Percentiles rank a stretch among this genome's conserved stretches.
phyloP scores from a whole-genome alignment of 2,797 vertebrate genomes.

The Anguilla marmorata region DNA sequence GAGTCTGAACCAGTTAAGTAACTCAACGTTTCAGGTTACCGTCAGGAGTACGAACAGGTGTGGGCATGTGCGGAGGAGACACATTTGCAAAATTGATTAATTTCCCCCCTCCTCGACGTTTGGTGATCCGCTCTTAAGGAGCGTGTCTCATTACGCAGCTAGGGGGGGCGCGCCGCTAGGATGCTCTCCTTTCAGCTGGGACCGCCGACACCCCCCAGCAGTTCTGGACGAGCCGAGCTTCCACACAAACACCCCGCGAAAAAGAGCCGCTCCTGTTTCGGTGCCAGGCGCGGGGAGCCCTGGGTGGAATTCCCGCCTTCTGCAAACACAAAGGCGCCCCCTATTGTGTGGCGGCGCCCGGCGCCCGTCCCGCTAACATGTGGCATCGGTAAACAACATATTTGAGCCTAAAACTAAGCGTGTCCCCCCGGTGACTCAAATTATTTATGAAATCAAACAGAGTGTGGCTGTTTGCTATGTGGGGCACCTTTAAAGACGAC shows the following conservation, averaged over 20 bases:
- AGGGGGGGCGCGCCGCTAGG: conserved; percentile 35
- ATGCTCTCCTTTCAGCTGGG: conserved; percentile 62
- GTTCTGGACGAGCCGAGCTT: conserved; percentile 48
- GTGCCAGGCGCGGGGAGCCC: conserved; percentile 66
- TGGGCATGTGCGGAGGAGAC: conserved; percentile 41
- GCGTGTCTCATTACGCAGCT: conserved; percentile 68
- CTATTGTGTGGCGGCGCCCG: conserved; percentile 68
- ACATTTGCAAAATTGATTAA: conserved; percentile 63
- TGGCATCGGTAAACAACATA: conserved; percentile 77
- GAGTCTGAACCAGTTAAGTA: conserved; percentile 35
- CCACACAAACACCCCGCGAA: conserved; percentile 45
- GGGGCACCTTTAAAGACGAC: conserved; percentile 65
- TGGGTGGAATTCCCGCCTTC: conserved; percentile 62
- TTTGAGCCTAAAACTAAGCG: conserved; percentile 79
- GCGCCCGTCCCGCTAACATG: conserved; percentile 75
- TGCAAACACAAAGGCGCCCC: conserved; percentile 61
- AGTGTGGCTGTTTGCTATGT: conserved; percentile 70
- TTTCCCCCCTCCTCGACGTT: conserved; percentile 63
- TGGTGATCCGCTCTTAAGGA: conserved; percentile 50
- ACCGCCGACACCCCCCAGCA: conserved; percentile 62
- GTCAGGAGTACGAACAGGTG: conserved; percentile 49
- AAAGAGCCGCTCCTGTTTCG: conserved; percentile 62
- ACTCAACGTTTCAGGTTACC: conserved; percentile 35
- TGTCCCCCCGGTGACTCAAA: conserved; percentile 75
- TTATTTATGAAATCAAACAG: conserved; percentile 85